Evolutionary conservation across 1,140 invertebrate species (phyloP), one percentile per base, ranked within the genome.

Genomic region (Onthophagus taurus): DNA sequence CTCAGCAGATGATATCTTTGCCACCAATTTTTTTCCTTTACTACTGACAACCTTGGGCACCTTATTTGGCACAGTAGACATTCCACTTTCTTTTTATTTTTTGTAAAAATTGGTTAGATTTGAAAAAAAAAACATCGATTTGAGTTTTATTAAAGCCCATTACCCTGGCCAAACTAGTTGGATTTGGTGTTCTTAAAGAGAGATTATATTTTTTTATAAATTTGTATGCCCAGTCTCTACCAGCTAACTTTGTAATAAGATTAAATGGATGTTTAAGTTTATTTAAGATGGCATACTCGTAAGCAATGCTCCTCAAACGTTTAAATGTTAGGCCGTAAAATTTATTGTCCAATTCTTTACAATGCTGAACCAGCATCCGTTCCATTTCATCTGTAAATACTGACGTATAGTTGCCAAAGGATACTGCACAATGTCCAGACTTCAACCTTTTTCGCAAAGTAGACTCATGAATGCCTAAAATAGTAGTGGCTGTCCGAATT

Each of bases 171-270:
- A 35, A 16, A 14, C 13, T 18, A 12, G 13, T 16, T 35, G 11
- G 13, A 12, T 35, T 14, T 12, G 33, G 33, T 35, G 11, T 11
- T 16, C 33, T 13, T 11, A 35, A 11, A 35, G 33, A 16, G 9
- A 35, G 11, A 18, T 14, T 35, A 13, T 35, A 14, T 8, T 14
- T 9, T 12, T 29, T 9, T n/a, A 9, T n/a, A 29, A 29, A 29
- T 12, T n/a, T n/a, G 13, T n/a, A n/a, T 29, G 26, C 13, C 59
- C 58, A 63, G 38, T 58, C 51, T 20, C 45, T 39, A 12, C 57
- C 60, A 23, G 58, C 60, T 21, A 53, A 48, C 26, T 53, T 8
- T 29, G 11, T 36, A 26, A 36, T 20, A 16, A 19, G n/a, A 13
- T 31, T 33, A 34, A 43, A 33, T 13, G 11, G 7, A 34, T 43